These are phyloP conservation scores for Drosophila quasianomalipes DNA, from an alignment of 2,888 invertebrate genomes.

Conservation along the genomic window DNA sequence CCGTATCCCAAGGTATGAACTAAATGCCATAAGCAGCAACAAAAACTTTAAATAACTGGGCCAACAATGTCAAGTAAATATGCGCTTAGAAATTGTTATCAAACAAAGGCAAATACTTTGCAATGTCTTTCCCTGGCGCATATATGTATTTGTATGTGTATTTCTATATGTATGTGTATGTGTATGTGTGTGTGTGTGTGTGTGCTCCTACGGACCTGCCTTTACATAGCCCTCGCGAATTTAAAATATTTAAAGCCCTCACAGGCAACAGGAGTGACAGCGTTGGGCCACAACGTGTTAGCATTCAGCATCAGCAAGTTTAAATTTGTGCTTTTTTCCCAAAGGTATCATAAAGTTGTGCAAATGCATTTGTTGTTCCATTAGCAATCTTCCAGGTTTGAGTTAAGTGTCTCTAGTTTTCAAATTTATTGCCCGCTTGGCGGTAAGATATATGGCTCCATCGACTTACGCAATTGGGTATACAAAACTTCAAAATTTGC, in stretches of 20 bases:
- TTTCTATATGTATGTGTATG: slow-evolving; percentile 5
- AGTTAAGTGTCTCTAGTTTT: not conserved
- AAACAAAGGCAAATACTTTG: slow-evolving; percentile 42
- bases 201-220: not conserved
- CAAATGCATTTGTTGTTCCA: slow-evolving; percentile 1
- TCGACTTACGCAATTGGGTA: not conserved
- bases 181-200: not conserved
- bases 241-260: slow-evolving; percentile 60
- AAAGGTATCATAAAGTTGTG: not conserved
- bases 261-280: slow-evolving; percentile 11
- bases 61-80: slow-evolving; percentile 44
- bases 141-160: slow-evolving; percentile 1
- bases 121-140: slow-evolving; percentile 27
- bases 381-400: not conserved
- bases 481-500: not conserved
- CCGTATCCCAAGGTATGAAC: not conserved
- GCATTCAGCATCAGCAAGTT: slow-evolving; percentile 16
- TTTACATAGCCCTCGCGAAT: slow-evolving; percentile 29
- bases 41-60: slow-evolving; percentile 10
- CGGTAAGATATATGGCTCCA: not conserved
- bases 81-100: slow-evolving; percentile 52
- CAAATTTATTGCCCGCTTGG: not conserved
- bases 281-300: slow-evolving; percentile 6
- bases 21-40: slow-evolving; percentile 15
- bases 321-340: not conserved